phyloP scores from a whole-genome alignment of 1,140 invertebrate species.

The Drosophila ercepeae region DNA sequence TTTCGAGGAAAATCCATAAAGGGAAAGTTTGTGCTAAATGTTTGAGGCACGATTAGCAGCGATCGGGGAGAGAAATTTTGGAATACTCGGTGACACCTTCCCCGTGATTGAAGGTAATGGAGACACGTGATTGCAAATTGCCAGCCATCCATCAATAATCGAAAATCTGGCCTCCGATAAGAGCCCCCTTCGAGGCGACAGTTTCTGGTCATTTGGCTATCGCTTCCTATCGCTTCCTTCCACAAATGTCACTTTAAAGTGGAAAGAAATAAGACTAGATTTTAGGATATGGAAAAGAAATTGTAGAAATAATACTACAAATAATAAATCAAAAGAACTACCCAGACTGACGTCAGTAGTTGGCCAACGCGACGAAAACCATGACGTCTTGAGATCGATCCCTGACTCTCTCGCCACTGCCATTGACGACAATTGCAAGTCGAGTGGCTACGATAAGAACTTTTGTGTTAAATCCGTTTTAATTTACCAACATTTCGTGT shows the following conservation, averaged over 20 bases:
- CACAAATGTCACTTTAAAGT: background rate
- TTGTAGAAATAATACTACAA: background rate
- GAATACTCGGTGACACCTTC: background rate
- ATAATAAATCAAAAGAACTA: background rate
- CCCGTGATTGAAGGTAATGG: background rate
- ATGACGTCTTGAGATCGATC: too few relatives aligned
- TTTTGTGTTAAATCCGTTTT: constrained; percentile 15
- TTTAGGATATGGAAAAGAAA: background rate
- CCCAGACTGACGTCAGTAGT: constrained; percentile 24
- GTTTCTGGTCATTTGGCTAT: too few relatives aligned
- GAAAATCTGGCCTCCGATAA: constrained; percentile 23
- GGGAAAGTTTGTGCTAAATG: constrained; percentile 30
- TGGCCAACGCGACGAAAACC: too few relatives aligned
- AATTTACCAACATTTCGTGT: constrained; percentile 22
- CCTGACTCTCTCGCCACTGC: too few relatives aligned
- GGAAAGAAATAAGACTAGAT: too few relatives aligned
- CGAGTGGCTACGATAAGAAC: constrained; percentile 25
- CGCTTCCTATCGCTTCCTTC: too few relatives aligned
- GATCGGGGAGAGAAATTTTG: constrained; percentile 3
- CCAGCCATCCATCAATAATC: constrained; percentile 15
- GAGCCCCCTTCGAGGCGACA: too few relatives aligned
- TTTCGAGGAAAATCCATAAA: constrained; percentile 28
- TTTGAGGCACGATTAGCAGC: constrained; percentile 25
- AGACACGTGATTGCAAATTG: constrained; percentile 5
- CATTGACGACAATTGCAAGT: constrained; percentile 38